Evolutionary conservation across 2,113 vertebrate genomes (phyloP), one percentile per base, ranked within the genome.

Genomic region (Steatornis caripensis): DNA sequence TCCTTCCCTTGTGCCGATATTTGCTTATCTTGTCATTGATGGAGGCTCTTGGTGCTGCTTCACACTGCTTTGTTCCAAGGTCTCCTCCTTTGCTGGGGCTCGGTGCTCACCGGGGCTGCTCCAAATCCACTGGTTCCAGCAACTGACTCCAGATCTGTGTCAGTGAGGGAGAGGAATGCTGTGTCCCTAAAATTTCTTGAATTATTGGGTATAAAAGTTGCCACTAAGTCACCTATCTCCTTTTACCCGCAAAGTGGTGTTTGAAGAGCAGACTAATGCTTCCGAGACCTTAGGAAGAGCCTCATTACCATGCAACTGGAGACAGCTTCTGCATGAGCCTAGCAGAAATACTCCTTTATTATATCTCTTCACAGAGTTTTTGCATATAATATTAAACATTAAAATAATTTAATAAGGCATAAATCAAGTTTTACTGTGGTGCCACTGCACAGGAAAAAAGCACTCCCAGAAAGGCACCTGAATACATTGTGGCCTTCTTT

Each of bases 381-480:
- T 92, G 88, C 93, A 94, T 93, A 60, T 61, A 94, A 93, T 84
- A 93, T 90, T 75, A 88, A 90, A 37, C 80, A 96, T 94, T 96
- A 92, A 81, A 90, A 90, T 94, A 88, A 95, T 68, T 68, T 94
- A 94, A 91, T 88, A 90, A 92, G 86, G 55, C 54, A 89, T 92
- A 95, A 95, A 93, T 96, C 83, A 87, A 30, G 48, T 87, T 92
- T 90, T 95, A 95, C 58, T 84, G 57, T 57, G 22, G 48, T 84
- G 62, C 80, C 36, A 78, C 37, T 78, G 79, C 24, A 26, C 7
- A 66, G 68, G 71, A 34, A 55, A 70, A 95, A 90, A 83, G 68
- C 46, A 45, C 29, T 93, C 39, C 76, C 68, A 86, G 85, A 90
- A 91, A 71, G 87, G 71, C 55, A 93, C 66, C 71, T 79, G 90